A percentile compares a stretch with the other conserved stretches of the same genome.
phyloP scores from a whole-genome alignment of 2,888 invertebrate genomes.

The Agrypnus murinus region DNA sequence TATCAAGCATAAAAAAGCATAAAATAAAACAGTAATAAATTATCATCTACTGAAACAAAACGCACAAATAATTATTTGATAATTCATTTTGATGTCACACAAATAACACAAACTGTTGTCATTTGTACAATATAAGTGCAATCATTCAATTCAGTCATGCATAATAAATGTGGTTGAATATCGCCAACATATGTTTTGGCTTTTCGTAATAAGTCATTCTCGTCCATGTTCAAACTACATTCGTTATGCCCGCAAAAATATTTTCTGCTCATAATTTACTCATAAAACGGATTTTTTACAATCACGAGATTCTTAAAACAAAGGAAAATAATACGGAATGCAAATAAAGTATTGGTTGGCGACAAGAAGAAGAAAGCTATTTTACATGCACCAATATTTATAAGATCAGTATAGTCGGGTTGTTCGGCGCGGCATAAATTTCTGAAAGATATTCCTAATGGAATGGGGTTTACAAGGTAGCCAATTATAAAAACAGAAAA shows the following conservation, averaged over 20 bases:
- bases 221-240: not conserved
- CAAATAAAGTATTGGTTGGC: conserved; percentile 19
- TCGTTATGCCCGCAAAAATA: not conserved
- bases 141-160: conserved; percentile 55
- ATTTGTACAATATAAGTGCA: conserved; percentile 51
- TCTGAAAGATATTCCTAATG: conserved; percentile 49
- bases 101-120: conserved; percentile 54
- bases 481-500: conserved; percentile 65
- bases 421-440: conserved; percentile 42
- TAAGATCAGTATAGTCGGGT: conserved; percentile 36
- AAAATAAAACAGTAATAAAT: conserved; percentile 50
- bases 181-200: conserved; percentile 50
- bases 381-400: conserved; percentile 36
- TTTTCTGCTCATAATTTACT: not conserved
- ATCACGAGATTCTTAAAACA: conserved; percentile 1
- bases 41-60: conserved; percentile 47
- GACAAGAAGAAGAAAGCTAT: conserved; percentile 20
- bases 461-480: conserved; percentile 53
- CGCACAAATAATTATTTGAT: conserved; percentile 52
- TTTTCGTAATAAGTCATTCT: conserved; percentile 46
- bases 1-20: conserved; percentile 47
- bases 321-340: conserved; percentile 21
- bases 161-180: conserved; percentile 51
- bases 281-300: not conserved
- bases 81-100: conserved; percentile 54